Base-by-base conservation (phyloP, 30 jellyfish, hydroid and myxozoan genomes). In the Morbakka virulenta region DNA sequence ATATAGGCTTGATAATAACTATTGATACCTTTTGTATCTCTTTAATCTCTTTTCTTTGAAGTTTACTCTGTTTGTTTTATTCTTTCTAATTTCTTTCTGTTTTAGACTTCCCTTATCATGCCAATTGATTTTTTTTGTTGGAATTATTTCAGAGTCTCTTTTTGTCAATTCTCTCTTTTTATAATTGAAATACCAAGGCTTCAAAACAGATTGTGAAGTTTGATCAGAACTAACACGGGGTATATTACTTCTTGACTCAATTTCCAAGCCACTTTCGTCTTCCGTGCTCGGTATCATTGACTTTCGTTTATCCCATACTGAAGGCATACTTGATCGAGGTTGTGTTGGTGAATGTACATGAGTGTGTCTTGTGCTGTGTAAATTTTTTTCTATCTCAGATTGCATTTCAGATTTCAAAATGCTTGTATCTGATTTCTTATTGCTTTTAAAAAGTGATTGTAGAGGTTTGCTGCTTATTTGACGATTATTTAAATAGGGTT, bases 301-400 rank as follows among this genome's bases (percentile, higher is more conserved):
- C 20, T 86, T 77, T 0, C 91, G 80, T 49, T 77, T 68, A 31
- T 76, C 96, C 96, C 96, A 86, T 6, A 41, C 57, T 41, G 9
- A 17, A 41, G 57, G 17, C 17, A 41, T 17, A 9, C 57, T 17
- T 6, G 13, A 9, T 6, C 57, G 57, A 41, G 57, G 13, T 17
- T 41, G 57, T 17, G 9, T 41, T 41, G 57, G 57, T 6, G 13
- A 6, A n/a, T n/a, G n/a, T n/a, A n/a, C n/a, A n/a, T n/a, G n/a
- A n/a, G n/a, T n/a, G n/a, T n/a, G n/a, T n/a, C n/a, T n/a, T n/a
- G n/a, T n/a, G n/a, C n/a, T n/a, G n/a, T n/a, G n/a, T n/a, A n/a
- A n/a, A n/a, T n/a, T n/a, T n/a, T n/a, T n/a, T n/a, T n/a, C n/a
- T n/a, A n/a, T n/a, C n/a, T n/a, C n/a, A n/a, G n/a, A n/a, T 17